Evolutionary conservation across 2,113 vertebrate genomes (phyloP).

Genomic region (Patagioenas fasciata): DNA sequence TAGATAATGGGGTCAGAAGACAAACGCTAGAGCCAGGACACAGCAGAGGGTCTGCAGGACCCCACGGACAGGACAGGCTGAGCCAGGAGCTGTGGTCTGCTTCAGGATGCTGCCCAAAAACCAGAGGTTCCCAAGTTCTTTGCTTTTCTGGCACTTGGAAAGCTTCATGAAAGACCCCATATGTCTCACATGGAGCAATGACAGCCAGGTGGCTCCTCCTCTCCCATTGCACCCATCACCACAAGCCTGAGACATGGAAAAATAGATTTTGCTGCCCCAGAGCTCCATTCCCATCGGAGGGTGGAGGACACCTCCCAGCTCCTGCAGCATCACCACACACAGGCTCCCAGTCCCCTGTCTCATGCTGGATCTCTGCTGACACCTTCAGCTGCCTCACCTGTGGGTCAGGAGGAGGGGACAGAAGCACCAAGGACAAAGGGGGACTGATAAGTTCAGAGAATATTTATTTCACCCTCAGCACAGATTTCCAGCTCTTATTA

Average conservation of each 20-base stretch:
- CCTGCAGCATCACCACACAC: neutral
- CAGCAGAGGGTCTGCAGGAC: neutral
- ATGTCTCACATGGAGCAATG: neutral
- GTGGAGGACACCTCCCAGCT: neutral
- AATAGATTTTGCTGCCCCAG: neutral
- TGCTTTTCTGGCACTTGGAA: neutral
- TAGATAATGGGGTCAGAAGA: slow-evolving; percentile 52
- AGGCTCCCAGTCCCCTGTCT: neutral
- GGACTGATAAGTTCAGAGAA: neutral
- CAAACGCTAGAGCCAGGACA: neutral
- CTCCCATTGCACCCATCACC: neutral
- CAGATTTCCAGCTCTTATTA: neutral
- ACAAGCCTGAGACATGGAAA: neutral
- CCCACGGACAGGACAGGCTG: neutral
- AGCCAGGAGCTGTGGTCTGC: neutral
- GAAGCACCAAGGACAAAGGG: neutral
- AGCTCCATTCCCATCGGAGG: neutral
- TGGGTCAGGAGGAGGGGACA: neutral
- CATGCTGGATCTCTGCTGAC: accelerated
- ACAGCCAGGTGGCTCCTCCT: neutral
- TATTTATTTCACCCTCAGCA: neutral
- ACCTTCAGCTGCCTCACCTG: neutral
- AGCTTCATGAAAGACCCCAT: accelerated
- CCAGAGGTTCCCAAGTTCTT: neutral
- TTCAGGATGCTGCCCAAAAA: neutral